A percentile compares a stretch with the other conserved stretches of the same genome.
These are phyloP conservation scores for Catocala nupta DNA, from an alignment of 2,888 invertebrate species.

Conservation along the genomic window DNA sequence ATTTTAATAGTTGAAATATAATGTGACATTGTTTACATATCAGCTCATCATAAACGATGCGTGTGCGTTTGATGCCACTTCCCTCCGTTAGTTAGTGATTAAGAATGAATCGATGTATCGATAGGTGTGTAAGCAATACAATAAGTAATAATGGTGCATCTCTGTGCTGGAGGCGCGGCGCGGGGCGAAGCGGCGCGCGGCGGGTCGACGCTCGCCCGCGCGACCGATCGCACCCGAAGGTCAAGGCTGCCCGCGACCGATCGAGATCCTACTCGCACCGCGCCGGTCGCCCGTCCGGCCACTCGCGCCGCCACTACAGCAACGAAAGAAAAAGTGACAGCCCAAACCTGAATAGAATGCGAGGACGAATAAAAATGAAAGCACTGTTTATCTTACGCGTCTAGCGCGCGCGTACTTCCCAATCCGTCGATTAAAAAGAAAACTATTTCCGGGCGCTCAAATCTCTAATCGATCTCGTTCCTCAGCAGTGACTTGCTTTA, in stretches of 20 bases:
- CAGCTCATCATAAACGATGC: neutral
- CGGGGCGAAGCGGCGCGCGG: slow-evolving; percentile 52
- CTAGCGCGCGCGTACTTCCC: slow-evolving; percentile 52
- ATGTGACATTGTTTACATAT: no score
- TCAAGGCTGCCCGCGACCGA: slow-evolving; percentile 79
- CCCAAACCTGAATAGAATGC: slow-evolving; percentile 84
- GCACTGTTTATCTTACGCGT: slow-evolving; percentile 66
- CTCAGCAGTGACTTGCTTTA: slow-evolving; percentile 65
- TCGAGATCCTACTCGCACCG: slow-evolving; percentile 69
- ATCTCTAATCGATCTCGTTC: slow-evolving; percentile 48
- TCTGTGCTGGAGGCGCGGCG: slow-evolving; percentile 59
- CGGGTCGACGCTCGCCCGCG: slow-evolving; percentile 82
- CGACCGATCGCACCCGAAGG: slow-evolving; percentile 83
- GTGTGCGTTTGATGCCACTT: slow-evolving; percentile 7
- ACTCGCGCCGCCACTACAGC: slow-evolving; percentile 55
- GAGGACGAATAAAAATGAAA: slow-evolving; percentile 87
- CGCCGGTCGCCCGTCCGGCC: slow-evolving; percentile 21
- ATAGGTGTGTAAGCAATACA: slow-evolving; percentile 36
- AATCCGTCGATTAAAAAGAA: slow-evolving; percentile 29
- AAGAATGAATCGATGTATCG: slow-evolving; percentile 45
- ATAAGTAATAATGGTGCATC: slow-evolving; percentile 52
- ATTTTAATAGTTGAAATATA: slow-evolving; percentile 1
- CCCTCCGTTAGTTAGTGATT: slow-evolving; percentile 14
- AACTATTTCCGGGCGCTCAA: slow-evolving; percentile 24
- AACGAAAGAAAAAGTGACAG: slow-evolving; percentile 87